Conservation (phyloP, 2,797 vertebrate genomes). For the Picus viridis region DNA sequence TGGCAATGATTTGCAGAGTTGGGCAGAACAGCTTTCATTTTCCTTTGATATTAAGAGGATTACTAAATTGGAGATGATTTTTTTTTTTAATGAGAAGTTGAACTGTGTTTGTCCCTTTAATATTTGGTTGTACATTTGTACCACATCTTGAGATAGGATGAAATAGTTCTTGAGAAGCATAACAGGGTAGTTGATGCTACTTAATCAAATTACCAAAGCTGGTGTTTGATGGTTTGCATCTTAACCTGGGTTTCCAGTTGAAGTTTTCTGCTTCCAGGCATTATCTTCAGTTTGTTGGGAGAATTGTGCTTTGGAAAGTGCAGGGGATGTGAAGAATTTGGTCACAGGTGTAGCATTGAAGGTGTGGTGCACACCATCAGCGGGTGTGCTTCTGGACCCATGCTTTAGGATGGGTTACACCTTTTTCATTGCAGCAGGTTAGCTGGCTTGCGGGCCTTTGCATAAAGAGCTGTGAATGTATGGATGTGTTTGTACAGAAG, state of each 20-base stretch:
- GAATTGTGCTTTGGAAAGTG: not conserved
- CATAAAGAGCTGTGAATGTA: not conserved
- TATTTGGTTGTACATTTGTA: not conserved
- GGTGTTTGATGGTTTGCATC: rapidly evolving
- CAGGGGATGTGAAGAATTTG: not conserved
- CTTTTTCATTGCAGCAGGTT: not conserved
- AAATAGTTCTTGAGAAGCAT: not conserved
- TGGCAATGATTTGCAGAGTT: not conserved
- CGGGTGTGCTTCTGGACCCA: not conserved
- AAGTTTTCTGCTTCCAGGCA: not conserved
- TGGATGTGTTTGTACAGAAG: not conserved
- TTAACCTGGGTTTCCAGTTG: not conserved
- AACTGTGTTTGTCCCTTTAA: not conserved
- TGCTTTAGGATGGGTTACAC: not conserved
- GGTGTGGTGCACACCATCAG: not conserved
- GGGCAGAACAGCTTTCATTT: not conserved
- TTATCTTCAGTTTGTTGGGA: not conserved
- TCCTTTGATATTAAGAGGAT: not conserved
- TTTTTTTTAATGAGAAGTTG: not conserved
- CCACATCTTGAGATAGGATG: not conserved
- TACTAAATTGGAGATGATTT: not conserved
- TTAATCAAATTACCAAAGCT: not conserved
- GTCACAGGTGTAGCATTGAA: not conserved
- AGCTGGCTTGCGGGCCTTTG: not conserved
- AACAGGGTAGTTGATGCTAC: not conserved